Percentiles rank a stretch among this genome's conserved stretches.
Conservation (phyloP, 2,888 invertebrate species). For the Dinocampus coccinellae region DNA sequence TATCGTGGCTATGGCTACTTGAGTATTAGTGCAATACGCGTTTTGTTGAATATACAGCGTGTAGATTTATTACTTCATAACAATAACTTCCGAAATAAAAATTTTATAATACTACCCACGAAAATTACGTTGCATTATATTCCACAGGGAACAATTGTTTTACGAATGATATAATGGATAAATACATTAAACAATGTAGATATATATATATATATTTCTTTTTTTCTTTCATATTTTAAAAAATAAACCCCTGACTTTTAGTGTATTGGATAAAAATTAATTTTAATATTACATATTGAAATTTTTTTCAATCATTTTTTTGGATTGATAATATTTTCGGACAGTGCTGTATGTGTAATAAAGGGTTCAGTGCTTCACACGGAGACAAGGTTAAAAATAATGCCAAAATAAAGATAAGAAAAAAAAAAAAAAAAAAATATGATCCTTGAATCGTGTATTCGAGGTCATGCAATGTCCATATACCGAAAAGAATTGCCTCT, state of each 20-base stretch:
- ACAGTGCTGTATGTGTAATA: constrained; percentile 39
- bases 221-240: too few species aligned
- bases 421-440: constrained; percentile 47
- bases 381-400: too few species aligned
- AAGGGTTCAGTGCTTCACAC: constrained; percentile 6
- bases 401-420: constrained; percentile 42
- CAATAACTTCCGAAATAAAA: constrained; percentile 47
- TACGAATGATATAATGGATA: neutral
- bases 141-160: constrained; percentile 12
- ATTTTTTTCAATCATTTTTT: neutral
- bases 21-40: constrained; percentile 39
- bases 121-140: constrained; percentile 17
- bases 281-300: too few species aligned
- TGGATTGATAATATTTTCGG: constrained; percentile 33
- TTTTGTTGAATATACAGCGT: constrained; percentile 39
- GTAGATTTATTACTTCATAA: constrained; percentile 44
- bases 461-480: constrained; percentile 55
- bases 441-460: constrained; percentile 52
- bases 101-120: constrained; percentile 37
- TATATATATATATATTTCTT: too few species aligned
- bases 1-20: constrained; percentile 32
- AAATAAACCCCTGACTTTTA: too few species aligned
- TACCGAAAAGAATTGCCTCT: constrained; percentile 51
- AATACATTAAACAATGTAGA: too few species aligned
- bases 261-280: too few species aligned